phyloP scores from a whole-genome alignment of 64 coral and sea anemone genomes.

The Pocillopora damicornis region DNA sequence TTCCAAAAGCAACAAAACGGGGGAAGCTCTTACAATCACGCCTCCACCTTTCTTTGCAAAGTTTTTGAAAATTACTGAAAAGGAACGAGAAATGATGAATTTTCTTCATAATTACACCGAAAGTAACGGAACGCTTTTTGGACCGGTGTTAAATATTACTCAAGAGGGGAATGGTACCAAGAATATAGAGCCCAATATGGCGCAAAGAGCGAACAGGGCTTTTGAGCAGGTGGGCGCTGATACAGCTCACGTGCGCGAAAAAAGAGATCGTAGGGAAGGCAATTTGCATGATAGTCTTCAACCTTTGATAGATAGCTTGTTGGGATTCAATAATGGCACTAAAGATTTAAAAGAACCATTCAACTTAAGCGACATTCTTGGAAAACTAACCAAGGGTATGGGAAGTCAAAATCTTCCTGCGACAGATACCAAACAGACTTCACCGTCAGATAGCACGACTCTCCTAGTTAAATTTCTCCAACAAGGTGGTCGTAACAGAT shows the following conservation, averaged over 20 bases:
- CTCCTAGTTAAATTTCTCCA: constrained; percentile 22
- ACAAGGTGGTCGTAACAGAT: not conserved
- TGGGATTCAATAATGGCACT: not conserved
- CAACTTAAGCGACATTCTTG: not conserved
- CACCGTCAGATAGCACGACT: not conserved
- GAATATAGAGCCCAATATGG: not conserved
- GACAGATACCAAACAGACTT: not conserved
- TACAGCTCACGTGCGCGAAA: not conserved
- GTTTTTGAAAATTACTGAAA: constrained; percentile 26
- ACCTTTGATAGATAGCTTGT: not conserved
- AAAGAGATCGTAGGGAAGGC: not conserved
- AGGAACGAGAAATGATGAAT: constrained; percentile 18
- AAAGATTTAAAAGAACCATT: not conserved
- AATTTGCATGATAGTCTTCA: not conserved
- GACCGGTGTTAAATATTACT: not conserved
- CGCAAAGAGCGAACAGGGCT: not conserved
- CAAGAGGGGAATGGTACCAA: not conserved
- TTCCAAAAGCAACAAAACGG: not conserved
- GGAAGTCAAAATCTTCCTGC: no score
- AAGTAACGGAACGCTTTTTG: not conserved
- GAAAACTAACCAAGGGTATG: not conserved
- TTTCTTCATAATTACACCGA: constrained; percentile 30
- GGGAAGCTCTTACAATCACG: not conserved
- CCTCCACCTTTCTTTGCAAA: constrained; percentile 30
- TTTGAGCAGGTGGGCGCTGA: not conserved